These are phyloP conservation scores for Enteromius treurensis DNA, from an alignment of 2,797 vertebrate species.

Conservation along the genomic window DNA sequence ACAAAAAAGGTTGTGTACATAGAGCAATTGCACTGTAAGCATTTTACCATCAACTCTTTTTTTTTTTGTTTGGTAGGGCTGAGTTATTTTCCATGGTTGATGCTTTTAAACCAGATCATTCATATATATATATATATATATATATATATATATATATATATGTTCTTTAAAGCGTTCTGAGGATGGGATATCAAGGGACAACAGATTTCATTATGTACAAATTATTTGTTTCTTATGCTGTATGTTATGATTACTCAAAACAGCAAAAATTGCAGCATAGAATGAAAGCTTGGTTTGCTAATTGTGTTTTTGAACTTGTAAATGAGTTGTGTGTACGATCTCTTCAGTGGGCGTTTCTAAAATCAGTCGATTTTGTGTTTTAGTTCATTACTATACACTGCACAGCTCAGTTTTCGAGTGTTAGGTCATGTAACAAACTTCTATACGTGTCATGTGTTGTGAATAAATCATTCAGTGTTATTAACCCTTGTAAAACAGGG, in stretches of 20 bases:
- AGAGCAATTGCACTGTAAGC: background rate
- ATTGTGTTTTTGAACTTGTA: background rate
- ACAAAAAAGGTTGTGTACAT: background rate
- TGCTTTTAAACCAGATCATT: slow-evolving; percentile 7
- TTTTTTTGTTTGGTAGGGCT: background rate
- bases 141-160: background rate
- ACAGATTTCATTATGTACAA: slow-evolving; percentile 42
- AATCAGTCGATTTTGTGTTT: background rate
- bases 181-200: slow-evolving; percentile 62
- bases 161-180: slow-evolving; percentile 39
- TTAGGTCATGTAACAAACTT: slow-evolving; percentile 11
- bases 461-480: slow-evolving; percentile 13
- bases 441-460: background rate
- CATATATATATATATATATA: background rate
- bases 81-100: background rate
- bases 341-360: background rate
- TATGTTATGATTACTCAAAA: slow-evolving; percentile 5
- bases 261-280: background rate
- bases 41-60: background rate
- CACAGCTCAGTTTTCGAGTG: background rate
- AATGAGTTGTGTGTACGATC: background rate
- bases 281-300: slow-evolving; percentile 22
- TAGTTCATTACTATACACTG: background rate
- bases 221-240: slow-evolving; percentile 33
- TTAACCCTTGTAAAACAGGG: background rate